Base-by-base conservation (phyloP, 2,113 vertebrate genomes). In the Sisor rabdophorus region DNA sequence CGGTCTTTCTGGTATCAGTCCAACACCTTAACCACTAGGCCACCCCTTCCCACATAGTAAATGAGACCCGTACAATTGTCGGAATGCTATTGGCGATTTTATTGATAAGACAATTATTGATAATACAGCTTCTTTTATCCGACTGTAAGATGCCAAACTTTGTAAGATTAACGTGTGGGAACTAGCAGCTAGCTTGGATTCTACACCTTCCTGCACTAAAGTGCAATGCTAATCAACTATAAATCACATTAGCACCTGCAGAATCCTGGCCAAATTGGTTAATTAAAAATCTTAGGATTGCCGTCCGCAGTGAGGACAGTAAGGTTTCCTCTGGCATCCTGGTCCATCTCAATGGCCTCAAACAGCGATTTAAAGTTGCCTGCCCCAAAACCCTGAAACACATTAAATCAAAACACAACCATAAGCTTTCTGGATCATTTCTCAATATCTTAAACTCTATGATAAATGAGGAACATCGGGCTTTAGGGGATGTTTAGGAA, bases 281-380 rank as follows among this genome's bases (percentile, higher is more conserved):
- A 93, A 77, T 87, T 54, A 71, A 92, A 91, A 36, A 71, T 70
- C 76, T 89, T 83, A 61, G 78, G 15, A 70, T 87, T 81, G 15
- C 88, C 86, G 3, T 89, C 53, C 26, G 87, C 60, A 15, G 87
- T 92, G 76, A 90, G 69, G 50, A 83, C 73, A 1, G 89, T 94
- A 44, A 94, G 91, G 87, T 93, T 93, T 71, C 93, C 93, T 73
- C 93, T 84, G 83, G 92, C 92, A 0, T 93, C 91, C 81, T 94
- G 93, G 86, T 94, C 93, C 54, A 85, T 88, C 84, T 93, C 93
- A 63, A 94, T 94, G 73, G 92, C 93, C 89, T 94, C 93, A 85
- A 94, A 94, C 78, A 94, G 87, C 67, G 93, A 93, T 87, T 94
- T 93, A 84, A 94, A 92, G 86, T 94, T 94, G 75, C 93, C 93